Percentiles rank a stretch among this genome's conserved stretches.
Conservation (phyloP, 2,888 invertebrate species). For the Cantharis rustica region DNA sequence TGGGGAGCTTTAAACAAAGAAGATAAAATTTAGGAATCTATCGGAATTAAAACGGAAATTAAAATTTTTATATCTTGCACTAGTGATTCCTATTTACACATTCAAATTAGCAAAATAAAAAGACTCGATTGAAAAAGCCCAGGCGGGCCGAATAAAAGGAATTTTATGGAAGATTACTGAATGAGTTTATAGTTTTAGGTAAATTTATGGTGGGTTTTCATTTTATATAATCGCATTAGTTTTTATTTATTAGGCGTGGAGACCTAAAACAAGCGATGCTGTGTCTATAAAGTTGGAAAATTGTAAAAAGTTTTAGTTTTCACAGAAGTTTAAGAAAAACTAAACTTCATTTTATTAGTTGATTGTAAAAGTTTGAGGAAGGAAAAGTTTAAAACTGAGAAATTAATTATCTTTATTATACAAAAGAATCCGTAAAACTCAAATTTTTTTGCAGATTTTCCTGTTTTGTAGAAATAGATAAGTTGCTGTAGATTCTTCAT, state of each 20-base stretch:
- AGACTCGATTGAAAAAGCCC: neutral
- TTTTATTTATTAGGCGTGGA: neutral
- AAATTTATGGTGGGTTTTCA: neutral
- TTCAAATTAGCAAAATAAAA: neutral
- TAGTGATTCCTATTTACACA: neutral
- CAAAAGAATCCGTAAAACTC: neutral
- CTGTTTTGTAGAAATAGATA: neutral
- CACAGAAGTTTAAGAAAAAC: neutral
- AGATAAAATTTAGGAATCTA: neutral
- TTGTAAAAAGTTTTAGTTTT: neutral
- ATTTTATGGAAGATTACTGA: neutral
- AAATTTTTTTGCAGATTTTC: neutral
- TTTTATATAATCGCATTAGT: neutral
- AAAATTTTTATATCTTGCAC: neutral
- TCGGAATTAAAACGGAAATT: neutral
- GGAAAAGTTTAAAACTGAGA: neutral
- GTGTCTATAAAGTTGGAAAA: neutral
- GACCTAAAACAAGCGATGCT: neutral
- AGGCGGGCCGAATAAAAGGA: neutral
- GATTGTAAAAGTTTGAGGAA: neutral
- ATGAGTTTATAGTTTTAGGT: neutral
- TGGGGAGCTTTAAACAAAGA: neutral
- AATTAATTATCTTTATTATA: neutral
- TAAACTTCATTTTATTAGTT: neutral
- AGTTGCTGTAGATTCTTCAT: neutral